Evolutionary conservation across 2,797 vertebrate species (phyloP).

Genomic region (Emydoidea blandingii): DNA sequence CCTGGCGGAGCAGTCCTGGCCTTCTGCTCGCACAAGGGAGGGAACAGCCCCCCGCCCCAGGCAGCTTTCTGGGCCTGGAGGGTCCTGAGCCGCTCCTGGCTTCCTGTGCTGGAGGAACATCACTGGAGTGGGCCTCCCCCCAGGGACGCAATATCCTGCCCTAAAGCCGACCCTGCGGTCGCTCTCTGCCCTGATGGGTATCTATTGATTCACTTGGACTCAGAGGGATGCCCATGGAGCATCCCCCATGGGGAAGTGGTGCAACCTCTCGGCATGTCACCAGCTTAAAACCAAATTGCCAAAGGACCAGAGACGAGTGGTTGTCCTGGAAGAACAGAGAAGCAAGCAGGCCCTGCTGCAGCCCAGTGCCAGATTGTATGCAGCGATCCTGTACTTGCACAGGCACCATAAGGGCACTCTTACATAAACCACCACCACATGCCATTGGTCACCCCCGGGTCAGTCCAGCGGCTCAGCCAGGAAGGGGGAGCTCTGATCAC

Average conservation of each 20-base stretch:
- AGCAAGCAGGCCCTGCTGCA: background rate
- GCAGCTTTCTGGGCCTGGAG: no score
- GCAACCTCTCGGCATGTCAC: background rate
- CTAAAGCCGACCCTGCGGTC: background rate
- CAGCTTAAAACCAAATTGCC: background rate
- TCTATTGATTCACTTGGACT: background rate
- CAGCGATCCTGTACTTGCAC: background rate
- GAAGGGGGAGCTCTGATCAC: fast-evolving
- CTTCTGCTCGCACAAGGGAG: background rate
- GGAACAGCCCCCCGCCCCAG: background rate
- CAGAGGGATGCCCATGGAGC: background rate
- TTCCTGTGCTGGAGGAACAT: background rate
- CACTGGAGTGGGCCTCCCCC: background rate
- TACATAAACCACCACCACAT: no score
- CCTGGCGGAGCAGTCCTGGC: background rate
- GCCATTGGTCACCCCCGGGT: background rate
- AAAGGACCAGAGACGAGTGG: background rate
- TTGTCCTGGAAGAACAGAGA: background rate
- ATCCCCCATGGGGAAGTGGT: background rate
- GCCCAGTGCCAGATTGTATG: fast-evolving
- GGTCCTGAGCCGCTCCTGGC: no score
- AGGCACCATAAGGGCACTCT: background rate
- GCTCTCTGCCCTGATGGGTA: no score
- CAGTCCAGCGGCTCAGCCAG: background rate
- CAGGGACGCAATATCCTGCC: background rate